Evolutionary conservation across 2,113 vertebrate species (phyloP).

Genomic region (Ia io): DNA sequence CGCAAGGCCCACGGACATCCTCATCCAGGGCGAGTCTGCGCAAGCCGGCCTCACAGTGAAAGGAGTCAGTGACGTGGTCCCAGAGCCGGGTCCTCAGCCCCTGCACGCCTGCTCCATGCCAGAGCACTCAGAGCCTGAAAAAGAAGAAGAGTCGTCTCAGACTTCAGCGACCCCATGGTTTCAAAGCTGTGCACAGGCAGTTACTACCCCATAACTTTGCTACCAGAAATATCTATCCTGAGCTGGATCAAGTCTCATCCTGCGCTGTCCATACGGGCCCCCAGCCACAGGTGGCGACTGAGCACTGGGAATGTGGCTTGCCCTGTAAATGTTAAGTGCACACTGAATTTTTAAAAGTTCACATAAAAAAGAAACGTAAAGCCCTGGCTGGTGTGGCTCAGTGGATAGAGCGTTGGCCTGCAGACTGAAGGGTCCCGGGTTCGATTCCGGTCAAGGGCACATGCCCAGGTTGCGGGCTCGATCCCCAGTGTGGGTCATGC

Average conservation of each 20-base stretch:
- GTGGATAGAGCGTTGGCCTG: too few relatives aligned
- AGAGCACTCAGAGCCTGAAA: conserved; percentile 75
- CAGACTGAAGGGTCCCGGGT: too few relatives aligned
- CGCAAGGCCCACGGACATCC: conserved; percentile 84
- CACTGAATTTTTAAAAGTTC: neutral
- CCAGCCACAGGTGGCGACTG: neutral
- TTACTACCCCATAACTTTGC: neutral
- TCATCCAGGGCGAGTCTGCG: neutral
- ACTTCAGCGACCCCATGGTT: neutral
- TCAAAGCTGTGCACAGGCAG: neutral
- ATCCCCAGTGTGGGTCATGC: too few relatives aligned
- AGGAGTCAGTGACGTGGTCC: conserved; percentile 15
- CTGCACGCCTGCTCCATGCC: conserved; percentile 81
- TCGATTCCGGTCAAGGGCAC: too few relatives aligned
- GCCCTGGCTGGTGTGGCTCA: too few relatives aligned
- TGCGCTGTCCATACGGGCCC: neutral
- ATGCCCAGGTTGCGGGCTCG: too few relatives aligned
- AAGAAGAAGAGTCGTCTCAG: conserved; percentile 56
- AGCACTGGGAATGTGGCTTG: neutral
- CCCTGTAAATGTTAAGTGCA: neutral
- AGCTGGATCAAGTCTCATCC: neutral
- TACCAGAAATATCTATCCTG: neutral
- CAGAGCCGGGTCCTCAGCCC: conserved; percentile 59
- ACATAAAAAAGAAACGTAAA: neutral
- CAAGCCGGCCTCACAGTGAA: neutral